Base-by-base conservation (phyloP, 1,140 invertebrate genomes). In the Callitettix versicolor region DNA sequence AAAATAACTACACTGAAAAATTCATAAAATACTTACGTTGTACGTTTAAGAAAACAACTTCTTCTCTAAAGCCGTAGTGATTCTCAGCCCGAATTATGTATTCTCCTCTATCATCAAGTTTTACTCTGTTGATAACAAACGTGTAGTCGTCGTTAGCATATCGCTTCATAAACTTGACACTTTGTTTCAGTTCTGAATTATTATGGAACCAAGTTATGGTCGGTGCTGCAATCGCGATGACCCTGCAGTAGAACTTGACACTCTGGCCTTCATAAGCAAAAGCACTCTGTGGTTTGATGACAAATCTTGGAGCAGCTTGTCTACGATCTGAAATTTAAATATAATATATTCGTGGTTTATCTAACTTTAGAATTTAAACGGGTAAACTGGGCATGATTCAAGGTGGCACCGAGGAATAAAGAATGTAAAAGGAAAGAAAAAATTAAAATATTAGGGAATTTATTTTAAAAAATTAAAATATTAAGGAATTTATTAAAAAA, bases 131-230 rank as follows among this genome's bases (percentile, higher is more conserved):
- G 58, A 99, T 97, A 42, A 96, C 86, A 67, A 99, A 95, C 64
- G 94, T 94, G 68, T 95, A 99, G 68, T 98, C 93, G 60, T 96
- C 92, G 34, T 90, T 91, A 26, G 82, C 76, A 67, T 98, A 99
- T 60, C 95, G 82, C 74, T 98, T 98, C 95, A 99, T 98, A 71
- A 94, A 96, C 72, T 99, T 99, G 21, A 97, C 93, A 61, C 93
- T 96, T 72, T 99, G 96, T 51, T 87, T 79, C n/a, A 99, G 73
- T 65, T 98, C 94, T 60, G 82, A 77, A 67, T 91, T 92, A 70
- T 95, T 94, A 60, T 91, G 85, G 60, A 84, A 91, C 97, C 97
- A 99, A 18, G 90, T 91, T 33, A 99, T 78, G 9, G 93, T 95
- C 2, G 95, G 91, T 18, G 92, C 81, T 18, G 95, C 93, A 55